Evolutionary conservation across 2,113 vertebrate species (phyloP), one percentile per base, ranked within the genome.

Genomic region (Dasyprocta punctata): DNA sequence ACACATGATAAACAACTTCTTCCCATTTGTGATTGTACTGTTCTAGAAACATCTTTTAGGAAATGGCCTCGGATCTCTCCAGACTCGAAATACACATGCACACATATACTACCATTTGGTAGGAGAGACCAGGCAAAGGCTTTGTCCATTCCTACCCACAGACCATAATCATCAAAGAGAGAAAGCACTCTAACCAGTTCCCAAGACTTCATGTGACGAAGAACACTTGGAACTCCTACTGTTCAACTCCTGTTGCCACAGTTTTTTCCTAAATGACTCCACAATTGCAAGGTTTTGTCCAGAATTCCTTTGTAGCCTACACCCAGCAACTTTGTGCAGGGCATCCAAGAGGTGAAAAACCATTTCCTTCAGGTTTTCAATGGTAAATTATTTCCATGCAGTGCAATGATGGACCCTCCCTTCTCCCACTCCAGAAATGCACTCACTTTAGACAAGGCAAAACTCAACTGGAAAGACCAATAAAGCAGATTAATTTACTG

Each of bases 121-220:
- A 87, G 36, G 17, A 85, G 41, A 17, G 44, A 92, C 83, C 47
- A 83, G 54, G 47, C 67, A 75, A 92, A 67, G 80, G 44, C 71
- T 56, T 54, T 16, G 44, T 75, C 38, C 82, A 85, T 90, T 95
- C 90, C 71, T 95, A 56, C 56, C 78, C 83, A 93, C 63, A 91
- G 92, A 97, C 67, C 73, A 91, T 33, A 96, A 92, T 86, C 86
- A 63, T 58, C 86, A 73, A 56, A 60, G 44, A 92, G 44, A 94
- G 71, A 95, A 91, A 86, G 67, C 69, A 92, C 41, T 77, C 85
- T 69, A 16, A 30, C 67, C 56, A 90, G 67, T 38, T 61, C 84
- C 49, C 84, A 92, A 71, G 77, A 52, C 47, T 82, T 92, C 94
- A 83, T 26, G 30, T 60, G 71, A 94, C 44, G 84, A 92, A 90